Evolutionary conservation across 2,797 vertebrate species (phyloP).

Genomic region (Parauchenoglanis ngamensis): DNA sequence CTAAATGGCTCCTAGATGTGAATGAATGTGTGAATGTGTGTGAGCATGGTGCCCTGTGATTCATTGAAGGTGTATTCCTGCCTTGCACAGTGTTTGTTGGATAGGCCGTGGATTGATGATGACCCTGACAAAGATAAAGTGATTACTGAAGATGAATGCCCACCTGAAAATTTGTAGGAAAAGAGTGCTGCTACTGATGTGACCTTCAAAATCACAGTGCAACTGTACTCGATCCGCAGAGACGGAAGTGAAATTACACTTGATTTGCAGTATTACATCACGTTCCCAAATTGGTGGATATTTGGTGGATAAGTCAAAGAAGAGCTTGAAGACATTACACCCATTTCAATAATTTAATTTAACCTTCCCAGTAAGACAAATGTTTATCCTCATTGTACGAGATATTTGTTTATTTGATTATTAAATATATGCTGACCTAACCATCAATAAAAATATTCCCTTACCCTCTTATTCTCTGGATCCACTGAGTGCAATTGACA

Average conservation of each 20-base stretch:
- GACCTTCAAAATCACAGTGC: background rate
- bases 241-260: background rate
- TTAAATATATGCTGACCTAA: conserved; percentile 29
- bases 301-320: background rate
- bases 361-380: background rate
- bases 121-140: background rate
- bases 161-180: background rate
- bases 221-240: background rate
- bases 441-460: conserved; percentile 18
- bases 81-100: background rate
- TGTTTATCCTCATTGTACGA: background rate
- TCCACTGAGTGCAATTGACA: conserved; percentile 26
- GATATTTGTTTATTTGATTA: conserved; percentile 31
- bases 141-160: background rate
- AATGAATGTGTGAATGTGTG: background rate
- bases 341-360: background rate
- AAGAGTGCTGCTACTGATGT: background rate
- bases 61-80: background rate
- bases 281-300: background rate
- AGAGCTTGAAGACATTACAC: background rate
- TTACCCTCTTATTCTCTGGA: conserved; percentile 19
- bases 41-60: background rate
- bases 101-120: background rate
- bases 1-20: background rate
- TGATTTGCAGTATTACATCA: background rate